Base-by-base conservation (phyloP, 2,888 invertebrate species). In the Myopa testacea region DNA sequence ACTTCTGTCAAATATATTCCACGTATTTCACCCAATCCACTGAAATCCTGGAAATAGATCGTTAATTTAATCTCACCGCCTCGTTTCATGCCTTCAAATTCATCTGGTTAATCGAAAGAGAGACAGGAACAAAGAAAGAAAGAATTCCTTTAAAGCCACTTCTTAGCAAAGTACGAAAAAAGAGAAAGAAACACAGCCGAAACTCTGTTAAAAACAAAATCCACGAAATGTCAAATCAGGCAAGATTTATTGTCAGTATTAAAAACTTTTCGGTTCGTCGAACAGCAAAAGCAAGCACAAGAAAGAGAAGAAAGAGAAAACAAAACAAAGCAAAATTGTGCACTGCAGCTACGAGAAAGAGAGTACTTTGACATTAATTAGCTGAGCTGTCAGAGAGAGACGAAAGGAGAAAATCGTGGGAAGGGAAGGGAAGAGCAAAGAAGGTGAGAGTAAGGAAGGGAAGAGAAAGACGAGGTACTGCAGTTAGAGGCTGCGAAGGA, bases 201-300 rank as follows among this genome's bases (percentile, higher is more conserved):
- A 63, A 63, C 62, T 63, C 34, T 63, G 26, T 63, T 63, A 63
- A 63, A 63, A 63, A 26, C 62, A 26, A 58, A 63, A 63, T 63
- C 62, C 26, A 5, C 26, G 26, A 63, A 63, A 63, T 63, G 62
- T 63, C 62, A 63, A 63, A 63, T 4, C 62, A 26, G n/a, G 62
- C n/a, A 26, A 4, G 34, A 63, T 63, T 63, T 63, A 63, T 63
- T 19, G 19, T 26, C 10, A 63, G 26, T 0, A 34, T 63, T 63
- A 63, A 12, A 63, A 63, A 63, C 62, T 63, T 63, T 19, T 52
- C 14, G 69, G 34, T 26, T 69, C 26, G 52, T 52, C 69, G 52
- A 69, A 50, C 19, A 50, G 69, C 69, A 16, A 69, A 69, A 69
- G 26, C 52, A 69, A 69, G 45, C 67, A 68, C 19, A n/a, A 69